These are phyloP conservation scores for Theocolax elegans DNA, from an alignment of 1,140 invertebrate genomes.

Conservation along the genomic window DNA sequence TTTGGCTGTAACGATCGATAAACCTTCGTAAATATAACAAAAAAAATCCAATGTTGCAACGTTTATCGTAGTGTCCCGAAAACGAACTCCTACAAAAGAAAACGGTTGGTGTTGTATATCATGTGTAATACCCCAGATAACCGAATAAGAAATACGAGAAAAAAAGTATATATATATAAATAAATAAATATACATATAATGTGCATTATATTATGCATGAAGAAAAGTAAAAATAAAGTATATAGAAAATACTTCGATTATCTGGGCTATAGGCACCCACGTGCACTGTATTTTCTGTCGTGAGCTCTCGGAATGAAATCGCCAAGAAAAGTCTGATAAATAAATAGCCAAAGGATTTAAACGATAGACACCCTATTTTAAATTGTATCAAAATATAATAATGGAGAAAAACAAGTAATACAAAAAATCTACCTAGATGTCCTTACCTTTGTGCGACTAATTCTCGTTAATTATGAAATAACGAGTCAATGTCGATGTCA, in stretches of 20 bases:
- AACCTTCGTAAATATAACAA: too few relatives aligned
- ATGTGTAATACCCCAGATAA: slow-evolving; percentile 3
- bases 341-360: slow-evolving; percentile 22
- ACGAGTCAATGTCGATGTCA: slow-evolving; percentile 33
- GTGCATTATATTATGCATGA: too few relatives aligned
- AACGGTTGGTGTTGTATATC: neutral
- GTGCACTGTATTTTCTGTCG: slow-evolving; percentile 40
- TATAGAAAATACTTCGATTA: neutral
- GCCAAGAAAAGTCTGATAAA: slow-evolving; percentile 38
- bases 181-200: too few relatives aligned
- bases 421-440: slow-evolving; percentile 3
- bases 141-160: neutral
- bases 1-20: too few relatives aligned
- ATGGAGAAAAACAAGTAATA: neutral
- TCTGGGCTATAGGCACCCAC: neutral
- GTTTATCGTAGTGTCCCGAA: too few relatives aligned
- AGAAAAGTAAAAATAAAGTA: neutral
- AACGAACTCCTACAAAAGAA: too few relatives aligned
- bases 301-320: slow-evolving; percentile 29
- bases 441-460: neutral
- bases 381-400: neutral
- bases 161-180: too few relatives aligned
- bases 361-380: neutral
- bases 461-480: slow-evolving; percentile 4
- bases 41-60: too few relatives aligned